Evolutionary conservation across 2,797 vertebrate species (phyloP).

Genomic region (Darevskia nairensis): DNA sequence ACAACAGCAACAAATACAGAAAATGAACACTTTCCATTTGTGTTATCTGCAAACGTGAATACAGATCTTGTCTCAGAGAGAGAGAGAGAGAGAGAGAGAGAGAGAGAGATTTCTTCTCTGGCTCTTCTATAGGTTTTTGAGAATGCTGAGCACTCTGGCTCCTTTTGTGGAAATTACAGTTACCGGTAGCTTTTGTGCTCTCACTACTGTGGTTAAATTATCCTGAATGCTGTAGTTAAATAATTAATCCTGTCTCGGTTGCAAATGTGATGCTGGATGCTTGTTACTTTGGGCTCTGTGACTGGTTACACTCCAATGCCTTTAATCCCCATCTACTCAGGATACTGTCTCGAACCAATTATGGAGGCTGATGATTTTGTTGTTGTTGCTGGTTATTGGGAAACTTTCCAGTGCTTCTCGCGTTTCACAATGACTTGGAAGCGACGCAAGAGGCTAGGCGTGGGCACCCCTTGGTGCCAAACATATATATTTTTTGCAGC

Average conservation of each 20-base stretch:
- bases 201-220: conserved; percentile 53
- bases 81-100: too few relatives aligned
- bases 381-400: conserved; percentile 44
- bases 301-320: conserved; percentile 57
- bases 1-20: conserved; percentile 35
- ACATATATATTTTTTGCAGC: conserved; percentile 49
- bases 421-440: neutral
- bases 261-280: conserved; percentile 58
- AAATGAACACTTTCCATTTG: conserved; percentile 6
- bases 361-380: conserved; percentile 43
- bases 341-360: conserved; percentile 56
- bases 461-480: conserved; percentile 7
- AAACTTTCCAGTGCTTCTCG: conserved; percentile 34
- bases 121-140: conserved; percentile 28
- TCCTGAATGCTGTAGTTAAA: conserved; percentile 34
- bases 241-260: conserved; percentile 58
- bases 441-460: conserved; percentile 39
- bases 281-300: conserved; percentile 53
- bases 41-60: conserved; percentile 31
- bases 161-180: conserved; percentile 36
- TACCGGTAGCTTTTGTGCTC: conserved; percentile 55
- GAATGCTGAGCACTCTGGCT: conserved; percentile 22
- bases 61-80: conserved; percentile 13
- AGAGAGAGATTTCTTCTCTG: neutral
- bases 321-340: conserved; percentile 65